A percentile compares a stretch with the other conserved stretches of the same genome.
These are phyloP conservation scores for Tor tambroides DNA, from an alignment of 2,113 vertebrate species.

Conservation along the genomic window DNA sequence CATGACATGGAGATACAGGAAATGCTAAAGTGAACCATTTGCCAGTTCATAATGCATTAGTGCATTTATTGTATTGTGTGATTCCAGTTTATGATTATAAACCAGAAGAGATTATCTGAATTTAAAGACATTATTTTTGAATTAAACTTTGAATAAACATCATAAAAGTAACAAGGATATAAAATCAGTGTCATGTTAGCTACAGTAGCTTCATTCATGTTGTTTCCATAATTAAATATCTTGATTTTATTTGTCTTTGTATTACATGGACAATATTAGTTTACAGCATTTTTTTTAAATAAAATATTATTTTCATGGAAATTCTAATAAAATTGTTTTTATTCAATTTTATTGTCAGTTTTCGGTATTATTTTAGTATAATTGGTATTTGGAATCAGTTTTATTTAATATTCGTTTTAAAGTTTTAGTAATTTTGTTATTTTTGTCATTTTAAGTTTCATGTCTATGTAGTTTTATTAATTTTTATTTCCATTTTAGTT, in stretches of 20 bases:
- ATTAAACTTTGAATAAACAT: background rate
- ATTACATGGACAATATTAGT: background rate
- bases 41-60: background rate
- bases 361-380: background rate
- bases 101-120: background rate
- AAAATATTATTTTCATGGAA: background rate
- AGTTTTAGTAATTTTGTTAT: background rate
- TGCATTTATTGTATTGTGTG: background rate
- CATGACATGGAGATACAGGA: background rate
- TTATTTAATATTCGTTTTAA: too few relatives aligned
- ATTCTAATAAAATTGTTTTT: background rate
- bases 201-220: background rate
- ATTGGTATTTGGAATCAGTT: background rate
- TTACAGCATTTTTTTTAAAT: background rate
- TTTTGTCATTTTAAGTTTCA: too few relatives aligned
- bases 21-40: slow-evolving; percentile 15
- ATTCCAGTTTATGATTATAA: background rate
- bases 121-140: background rate
- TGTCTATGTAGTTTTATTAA: too few relatives aligned
- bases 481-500: too few relatives aligned
- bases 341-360: background rate
- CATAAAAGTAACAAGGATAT: too few relatives aligned
- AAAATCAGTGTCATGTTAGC: background rate
- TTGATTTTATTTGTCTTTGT: background rate
- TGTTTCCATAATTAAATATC: background rate